A percentile compares a stretch with the other conserved stretches of the same genome.
Conservation (phyloP, 2,888 invertebrate genomes). For the Physocephala rufipes region DNA sequence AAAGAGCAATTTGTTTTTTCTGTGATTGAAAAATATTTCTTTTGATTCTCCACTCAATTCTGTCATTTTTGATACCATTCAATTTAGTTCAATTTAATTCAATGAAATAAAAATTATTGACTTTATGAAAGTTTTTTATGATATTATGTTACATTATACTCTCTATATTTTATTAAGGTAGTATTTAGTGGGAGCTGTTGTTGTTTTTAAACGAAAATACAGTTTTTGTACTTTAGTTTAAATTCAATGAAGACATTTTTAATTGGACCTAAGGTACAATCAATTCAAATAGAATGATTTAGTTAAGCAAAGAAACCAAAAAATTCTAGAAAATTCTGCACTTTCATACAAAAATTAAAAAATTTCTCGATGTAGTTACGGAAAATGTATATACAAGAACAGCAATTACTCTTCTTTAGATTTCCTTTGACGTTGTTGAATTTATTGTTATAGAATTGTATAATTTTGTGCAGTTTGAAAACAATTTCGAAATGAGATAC, state of each 20-base stretch:
- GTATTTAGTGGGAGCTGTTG: background rate
- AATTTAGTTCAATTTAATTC: background rate
- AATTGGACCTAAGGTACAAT: background rate
- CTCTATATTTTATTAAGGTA: slow-evolving; percentile 1
- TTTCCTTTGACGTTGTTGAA: no score
- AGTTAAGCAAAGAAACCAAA: background rate
- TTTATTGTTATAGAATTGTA: background rate
- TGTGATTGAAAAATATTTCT: background rate
- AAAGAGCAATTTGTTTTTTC: background rate
- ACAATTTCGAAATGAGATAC: no score
- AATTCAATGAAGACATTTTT: background rate
- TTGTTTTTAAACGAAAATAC: background rate
- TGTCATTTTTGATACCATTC: background rate
- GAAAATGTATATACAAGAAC: background rate
- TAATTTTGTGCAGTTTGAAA: slow-evolving; percentile 2
- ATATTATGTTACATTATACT: no score
- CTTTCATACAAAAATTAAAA: background rate
- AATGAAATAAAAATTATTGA: no score
- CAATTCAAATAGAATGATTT: slow-evolving; percentile 27
- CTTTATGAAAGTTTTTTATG: no score
- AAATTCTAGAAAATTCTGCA: background rate
- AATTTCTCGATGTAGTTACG: no score
- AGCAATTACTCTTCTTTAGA: background rate
- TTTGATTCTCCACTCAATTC: background rate
- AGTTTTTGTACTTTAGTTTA: background rate